Conservation (phyloP, 2,888 invertebrate species). For the Cerastoderma edule region DNA sequence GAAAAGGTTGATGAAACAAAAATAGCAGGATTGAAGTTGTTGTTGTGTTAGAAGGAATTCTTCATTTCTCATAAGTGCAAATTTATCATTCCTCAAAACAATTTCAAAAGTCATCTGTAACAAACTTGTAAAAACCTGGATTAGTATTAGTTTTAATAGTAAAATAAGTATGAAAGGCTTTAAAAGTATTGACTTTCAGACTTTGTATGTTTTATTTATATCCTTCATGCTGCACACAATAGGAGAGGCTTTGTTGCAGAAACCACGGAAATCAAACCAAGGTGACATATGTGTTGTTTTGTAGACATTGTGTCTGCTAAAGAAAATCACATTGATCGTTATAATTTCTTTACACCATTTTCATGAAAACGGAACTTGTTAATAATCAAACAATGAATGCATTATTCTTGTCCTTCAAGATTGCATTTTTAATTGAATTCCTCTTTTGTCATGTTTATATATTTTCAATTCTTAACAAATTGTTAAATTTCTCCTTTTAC, state of each 20-base stretch:
- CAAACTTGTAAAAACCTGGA: not conserved
- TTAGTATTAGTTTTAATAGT: not conserved
- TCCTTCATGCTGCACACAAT: not conserved
- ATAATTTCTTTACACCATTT: not conserved
- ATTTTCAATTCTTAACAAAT: not conserved
- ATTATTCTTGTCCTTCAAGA: not conserved
- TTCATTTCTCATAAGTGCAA: not conserved
- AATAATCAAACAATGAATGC: too few species aligned
- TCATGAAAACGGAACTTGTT: too few species aligned
- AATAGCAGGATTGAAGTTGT: not conserved
- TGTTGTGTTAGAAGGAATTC: not conserved
- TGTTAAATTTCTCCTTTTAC: not conserved
- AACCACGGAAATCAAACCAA: slow-evolving; percentile 10
- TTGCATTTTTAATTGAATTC: not conserved
- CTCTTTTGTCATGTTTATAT: not conserved
- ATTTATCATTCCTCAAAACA: not conserved
- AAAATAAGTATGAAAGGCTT: not conserved
- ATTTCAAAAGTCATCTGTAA: not conserved
- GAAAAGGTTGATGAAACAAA: too few species aligned
- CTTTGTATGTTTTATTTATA: too few species aligned
- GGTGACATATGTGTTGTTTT: not conserved
- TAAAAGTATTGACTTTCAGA: not conserved
- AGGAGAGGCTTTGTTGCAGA: slow-evolving; percentile 18
- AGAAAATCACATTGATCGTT: not conserved
- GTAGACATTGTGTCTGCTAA: not conserved